phyloP scores from a whole-genome alignment of 2,797 vertebrate species.

The Alexandromys oeconomus region DNA sequence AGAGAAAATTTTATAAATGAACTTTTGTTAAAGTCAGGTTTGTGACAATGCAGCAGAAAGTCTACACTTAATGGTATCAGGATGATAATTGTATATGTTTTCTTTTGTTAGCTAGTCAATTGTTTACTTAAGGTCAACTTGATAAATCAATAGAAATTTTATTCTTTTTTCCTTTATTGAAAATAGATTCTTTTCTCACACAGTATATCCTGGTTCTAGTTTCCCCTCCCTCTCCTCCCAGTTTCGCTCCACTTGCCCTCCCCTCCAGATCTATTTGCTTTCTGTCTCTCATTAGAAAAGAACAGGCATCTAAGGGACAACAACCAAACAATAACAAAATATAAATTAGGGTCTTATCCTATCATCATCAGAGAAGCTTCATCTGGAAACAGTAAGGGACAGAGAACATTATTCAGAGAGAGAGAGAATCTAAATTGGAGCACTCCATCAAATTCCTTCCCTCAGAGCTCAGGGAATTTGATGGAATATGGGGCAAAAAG shows the following conservation, averaged over 20 bases:
- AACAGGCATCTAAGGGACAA: neutral
- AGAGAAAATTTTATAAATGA: neutral
- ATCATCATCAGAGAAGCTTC: neutral
- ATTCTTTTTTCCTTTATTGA: neutral
- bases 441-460: no score
- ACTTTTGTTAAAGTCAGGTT: neutral
- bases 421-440: neutral
- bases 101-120: neutral
- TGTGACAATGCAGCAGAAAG: neutral
- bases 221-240: neutral
- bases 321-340: neutral
- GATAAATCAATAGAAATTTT: neutral
- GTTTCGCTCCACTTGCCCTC: neutral
- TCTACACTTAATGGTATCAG: neutral
- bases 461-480: neutral
- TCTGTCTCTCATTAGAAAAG: neutral
- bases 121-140: neutral
- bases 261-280: neutral
- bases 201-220: neutral
- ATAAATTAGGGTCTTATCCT: neutral
- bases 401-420: neutral
- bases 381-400: neutral
- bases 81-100: neutral
- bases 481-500: no score
- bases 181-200: no score